Evolutionary conservation across 2,888 invertebrate genomes (phyloP), one percentile per base, ranked within the genome.

Genomic region (Melikaiella ostensackeni): DNA sequence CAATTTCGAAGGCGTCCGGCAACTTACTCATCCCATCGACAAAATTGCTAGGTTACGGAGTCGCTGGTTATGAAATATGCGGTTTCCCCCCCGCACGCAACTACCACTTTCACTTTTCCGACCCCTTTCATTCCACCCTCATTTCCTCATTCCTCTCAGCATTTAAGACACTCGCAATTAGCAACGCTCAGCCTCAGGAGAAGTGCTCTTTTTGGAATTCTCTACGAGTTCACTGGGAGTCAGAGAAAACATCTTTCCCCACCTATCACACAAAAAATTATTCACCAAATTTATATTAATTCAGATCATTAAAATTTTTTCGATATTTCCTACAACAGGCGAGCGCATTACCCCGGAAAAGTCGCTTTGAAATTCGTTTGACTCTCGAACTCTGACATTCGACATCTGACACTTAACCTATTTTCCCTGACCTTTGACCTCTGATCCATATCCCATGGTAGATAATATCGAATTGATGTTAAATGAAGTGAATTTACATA

Each of bases 61-160:
- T 86, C 86, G 85, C 82, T 86, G 87, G 86, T 87, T 86, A 88
- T 87, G 86, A 88, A 89, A 88, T 88, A 89, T 87, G 81, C 79
- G 82, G 82, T 83, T 83, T 83, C 82, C 82, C 80, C 63, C 70
- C 59, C 73, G 61, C 66, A 64, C 30, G 30, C 19, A 42, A 61
- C 73, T 33, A 59, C 46, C 30, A 50, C 57, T 74, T 70, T 77
- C 75, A 27, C 75, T 33, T 66, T 38, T 75, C 76, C 75, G n/a
- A n/a, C 75, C 50, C 55, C 62, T 74, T 61, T 77, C 62, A 75
- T 21, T 46, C 75, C 74, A 70, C 66, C 55, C 70, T 50, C 66
- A 50, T 50, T 70, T 70, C 13, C 66, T 66, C 66, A 46, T 46
- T 46, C 66, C 70, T 50, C 70, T 50, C n/a, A 27, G 27, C 70